Conservation (phyloP, 2,113 vertebrate species). For the Condylura cristata region DNA sequence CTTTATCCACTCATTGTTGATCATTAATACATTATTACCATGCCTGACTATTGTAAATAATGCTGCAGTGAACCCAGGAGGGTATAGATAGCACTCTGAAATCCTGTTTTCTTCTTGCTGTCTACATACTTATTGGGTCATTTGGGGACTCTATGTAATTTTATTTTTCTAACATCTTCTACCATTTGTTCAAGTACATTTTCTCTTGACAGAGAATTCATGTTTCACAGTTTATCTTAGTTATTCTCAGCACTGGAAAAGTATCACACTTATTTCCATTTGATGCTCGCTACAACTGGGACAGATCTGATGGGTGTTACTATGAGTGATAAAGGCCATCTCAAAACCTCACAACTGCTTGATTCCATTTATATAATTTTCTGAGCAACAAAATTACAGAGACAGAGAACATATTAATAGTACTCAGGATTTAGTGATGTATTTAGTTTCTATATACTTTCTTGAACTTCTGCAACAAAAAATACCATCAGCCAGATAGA, state of each 20-base stretch:
- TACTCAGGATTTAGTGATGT: neutral
- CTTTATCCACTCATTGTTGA: too few relatives aligned
- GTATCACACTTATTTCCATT: too few relatives aligned
- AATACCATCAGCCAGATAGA: neutral
- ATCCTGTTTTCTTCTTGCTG: too few relatives aligned
- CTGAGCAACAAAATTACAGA: neutral
- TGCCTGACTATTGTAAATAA: too few relatives aligned
- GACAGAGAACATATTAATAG: neutral
- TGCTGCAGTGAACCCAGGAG: too few relatives aligned
- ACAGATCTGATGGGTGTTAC: neutral
- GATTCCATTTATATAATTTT: neutral
- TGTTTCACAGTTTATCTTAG: too few relatives aligned
- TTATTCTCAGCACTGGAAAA: neutral
- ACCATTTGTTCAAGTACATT: neutral
- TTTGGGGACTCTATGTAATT: too few relatives aligned
- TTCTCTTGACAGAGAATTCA: too few relatives aligned
- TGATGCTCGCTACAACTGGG: neutral
- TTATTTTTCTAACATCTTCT: too few relatives aligned
- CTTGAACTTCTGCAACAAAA: neutral
- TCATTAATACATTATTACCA: too few relatives aligned
- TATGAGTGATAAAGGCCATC: neutral
- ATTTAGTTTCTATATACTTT: neutral
- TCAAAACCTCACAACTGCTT: neutral
- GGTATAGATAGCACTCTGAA: too few relatives aligned
- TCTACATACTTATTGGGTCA: too few relatives aligned